Evolutionary conservation across 2,888 invertebrate genomes (phyloP).

Genomic region (Danaus chrysippus): DNA sequence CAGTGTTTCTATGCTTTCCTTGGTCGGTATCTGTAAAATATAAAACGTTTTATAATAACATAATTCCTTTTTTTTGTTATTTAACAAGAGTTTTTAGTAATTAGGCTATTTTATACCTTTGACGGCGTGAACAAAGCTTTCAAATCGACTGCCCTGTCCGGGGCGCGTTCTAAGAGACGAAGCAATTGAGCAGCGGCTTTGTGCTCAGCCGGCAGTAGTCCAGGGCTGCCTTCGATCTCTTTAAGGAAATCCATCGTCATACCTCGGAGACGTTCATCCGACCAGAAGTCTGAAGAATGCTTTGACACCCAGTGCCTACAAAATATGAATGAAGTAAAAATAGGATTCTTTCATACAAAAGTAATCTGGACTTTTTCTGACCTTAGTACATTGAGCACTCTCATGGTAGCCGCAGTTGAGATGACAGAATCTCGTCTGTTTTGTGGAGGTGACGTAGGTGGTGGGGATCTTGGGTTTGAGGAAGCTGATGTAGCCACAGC

Average conservation of each 20-base stretch:
- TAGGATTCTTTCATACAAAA: not conserved
- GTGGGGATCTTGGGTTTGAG: conserved; percentile 87
- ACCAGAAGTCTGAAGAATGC: conserved; percentile 93
- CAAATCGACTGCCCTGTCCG: conserved; percentile 84
- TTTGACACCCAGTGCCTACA: conserved; percentile 93
- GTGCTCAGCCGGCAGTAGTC: conserved; percentile 91
- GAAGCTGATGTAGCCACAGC: conserved; percentile 94
- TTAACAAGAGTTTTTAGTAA: not conserved
- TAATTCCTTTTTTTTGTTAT: no score
- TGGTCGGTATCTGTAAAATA: conserved; percentile 82
- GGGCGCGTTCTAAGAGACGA: conserved; percentile 87
- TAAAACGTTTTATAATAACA: not conserved
- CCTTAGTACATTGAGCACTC: conserved; percentile 92
- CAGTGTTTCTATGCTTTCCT: conserved; percentile 90
- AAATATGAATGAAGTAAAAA: not conserved
- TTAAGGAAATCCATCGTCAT: conserved; percentile 92
- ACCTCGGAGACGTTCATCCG: conserved; percentile 84
- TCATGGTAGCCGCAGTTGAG: conserved; percentile 95
- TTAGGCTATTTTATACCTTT: conserved; percentile 68
- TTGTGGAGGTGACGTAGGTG: conserved; percentile 72
- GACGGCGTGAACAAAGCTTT: conserved; percentile 83
- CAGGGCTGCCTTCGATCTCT: conserved; percentile 91
- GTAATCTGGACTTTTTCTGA: conserved; percentile 33
- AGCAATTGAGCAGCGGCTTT: conserved; percentile 92
- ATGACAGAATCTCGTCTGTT: conserved; percentile 84